Evolutionary conservation across 2,797 vertebrate species (phyloP), one percentile per base, ranked within the genome.

Genomic region (Lutjanus argentimaculatus): DNA sequence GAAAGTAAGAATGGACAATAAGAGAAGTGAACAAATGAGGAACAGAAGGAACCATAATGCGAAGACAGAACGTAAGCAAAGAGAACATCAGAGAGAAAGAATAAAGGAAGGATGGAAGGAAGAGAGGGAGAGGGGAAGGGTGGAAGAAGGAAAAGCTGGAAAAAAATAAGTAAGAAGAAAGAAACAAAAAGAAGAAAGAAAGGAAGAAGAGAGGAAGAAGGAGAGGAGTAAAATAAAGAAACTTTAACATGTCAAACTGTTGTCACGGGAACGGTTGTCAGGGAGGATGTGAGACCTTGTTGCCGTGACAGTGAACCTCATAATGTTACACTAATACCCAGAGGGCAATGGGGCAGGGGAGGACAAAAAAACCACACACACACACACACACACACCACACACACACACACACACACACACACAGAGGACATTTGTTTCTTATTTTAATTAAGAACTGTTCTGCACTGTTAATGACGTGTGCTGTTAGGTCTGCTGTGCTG

Each of bases 291-390:
- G n/a, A n/a, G 56, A 43, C 57, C 17, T 62, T 53, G 58, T 58
- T 68, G 45, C 65, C 21, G 14, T 74, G 58, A 52, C 66, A 19
- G 0, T 53, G 52, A 0, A 40, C 63, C 69, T 55, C 52, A 22
- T 52, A 1, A 62, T 61, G 59, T 74, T n/a, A 58, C 55, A 45
- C 36, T 42, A 43, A 70, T 69, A 66, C 55, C 66, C 81, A 79
- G 81, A 70, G 75, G 14, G 55, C 75, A 70, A 1, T 13, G 16
- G 45, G 72, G 62, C 51, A 59, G 40, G 36, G 63, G 48, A 14
- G 25, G 4, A 15, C n/a, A n/a, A n/a, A n/a, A n/a, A n/a, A n/a
- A n/a, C n/a, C 9, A 43, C 45, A n/a, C 46, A n/a, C 42, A 67
- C 30, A 43, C 66, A 43, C 51, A 42, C 65, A 53, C 12, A 67